phyloP scores from a whole-genome alignment of 1,140 invertebrate genomes.

The Drosophila setifemur region DNA sequence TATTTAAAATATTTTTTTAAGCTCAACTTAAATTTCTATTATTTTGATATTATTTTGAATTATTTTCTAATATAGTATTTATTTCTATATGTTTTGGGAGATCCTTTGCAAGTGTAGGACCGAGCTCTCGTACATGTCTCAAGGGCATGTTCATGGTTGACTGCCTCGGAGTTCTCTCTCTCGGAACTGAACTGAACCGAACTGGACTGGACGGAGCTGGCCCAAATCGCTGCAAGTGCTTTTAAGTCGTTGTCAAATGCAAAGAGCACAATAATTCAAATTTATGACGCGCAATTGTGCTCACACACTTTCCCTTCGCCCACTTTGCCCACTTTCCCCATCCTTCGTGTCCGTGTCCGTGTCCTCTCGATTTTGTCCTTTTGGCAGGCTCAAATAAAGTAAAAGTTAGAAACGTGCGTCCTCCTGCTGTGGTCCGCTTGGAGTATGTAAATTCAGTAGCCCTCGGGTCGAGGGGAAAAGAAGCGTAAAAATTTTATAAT shows the following conservation, averaged over 20 bases:
- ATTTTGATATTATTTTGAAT: no score
- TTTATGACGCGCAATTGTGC: slow-evolving; percentile 77
- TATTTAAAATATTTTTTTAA: no score
- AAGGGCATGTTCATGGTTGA: slow-evolving; percentile 71
- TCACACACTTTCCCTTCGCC: slow-evolving; percentile 52
- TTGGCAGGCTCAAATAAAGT: slow-evolving; percentile 63
- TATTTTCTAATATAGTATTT: neutral
- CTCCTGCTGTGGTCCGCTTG: slow-evolving; percentile 51
- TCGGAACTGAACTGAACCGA: neutral
- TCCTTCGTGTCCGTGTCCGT: neutral
- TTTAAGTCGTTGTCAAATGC: slow-evolving; percentile 79
- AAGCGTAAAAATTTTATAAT: slow-evolving; percentile 75
- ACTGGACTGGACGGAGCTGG: slow-evolving; percentile 54
- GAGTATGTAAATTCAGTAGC: slow-evolving; percentile 74
- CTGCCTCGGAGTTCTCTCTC: slow-evolving; percentile 36
- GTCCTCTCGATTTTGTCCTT: slow-evolving; percentile 21
- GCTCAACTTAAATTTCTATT: no score
- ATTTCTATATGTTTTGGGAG: neutral
- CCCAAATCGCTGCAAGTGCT: slow-evolving; percentile 78
- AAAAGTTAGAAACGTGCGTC: slow-evolving; percentile 67
- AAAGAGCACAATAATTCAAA: slow-evolving; percentile 79
- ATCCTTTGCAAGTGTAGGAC: neutral
- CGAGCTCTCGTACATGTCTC: slow-evolving; percentile 49
- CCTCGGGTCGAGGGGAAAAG: slow-evolving; percentile 30
- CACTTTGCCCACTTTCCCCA: neutral